These are phyloP conservation scores for Mesorhabditis sp. DNA, from an alignment of 2,888 invertebrate genomes.

Conservation along the genomic window DNA sequence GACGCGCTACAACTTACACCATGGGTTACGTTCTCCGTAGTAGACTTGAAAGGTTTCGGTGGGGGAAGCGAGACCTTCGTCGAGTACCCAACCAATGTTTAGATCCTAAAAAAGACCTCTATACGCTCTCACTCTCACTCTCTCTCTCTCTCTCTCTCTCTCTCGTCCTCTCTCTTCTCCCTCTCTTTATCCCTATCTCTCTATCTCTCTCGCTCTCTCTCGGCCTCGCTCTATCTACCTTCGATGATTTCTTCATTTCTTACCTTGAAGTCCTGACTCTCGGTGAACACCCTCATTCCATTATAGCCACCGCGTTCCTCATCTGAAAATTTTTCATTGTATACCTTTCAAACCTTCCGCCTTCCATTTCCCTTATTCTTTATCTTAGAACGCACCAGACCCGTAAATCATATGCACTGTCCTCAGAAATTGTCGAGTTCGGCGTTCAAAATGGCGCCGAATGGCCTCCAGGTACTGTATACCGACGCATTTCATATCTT, in stretches of 20 bases:
- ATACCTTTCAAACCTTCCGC: too few species aligned
- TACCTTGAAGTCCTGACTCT: constrained; percentile 72
- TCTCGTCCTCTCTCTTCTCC: too few species aligned
- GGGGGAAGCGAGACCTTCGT: constrained; percentile 69
- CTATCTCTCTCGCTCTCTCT: too few species aligned
- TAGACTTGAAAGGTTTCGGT: constrained; percentile 58
- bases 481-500: constrained; percentile 79
- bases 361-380: too few species aligned
- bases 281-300: constrained; percentile 77
- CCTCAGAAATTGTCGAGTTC: constrained; percentile 63
- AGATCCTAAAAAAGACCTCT: constrained; percentile 58
- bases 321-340: constrained; percentile 64
- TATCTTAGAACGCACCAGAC: constrained; percentile 64
- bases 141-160: too few species aligned
- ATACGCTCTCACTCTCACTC: too few species aligned
- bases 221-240: too few species aligned
- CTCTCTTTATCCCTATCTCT: too few species aligned
- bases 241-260: background rate
- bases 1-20: constrained; percentile 72
- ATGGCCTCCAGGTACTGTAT: constrained; percentile 73
- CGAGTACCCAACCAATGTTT: constrained; percentile 78
- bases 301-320: constrained; percentile 80
- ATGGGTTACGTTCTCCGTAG: constrained; percentile 68
- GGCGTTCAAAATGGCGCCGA: constrained; percentile 66
- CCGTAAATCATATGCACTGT: constrained; percentile 72